Conservation (phyloP, 2,113 vertebrate genomes). For the Cynocephalus volans region DNA sequence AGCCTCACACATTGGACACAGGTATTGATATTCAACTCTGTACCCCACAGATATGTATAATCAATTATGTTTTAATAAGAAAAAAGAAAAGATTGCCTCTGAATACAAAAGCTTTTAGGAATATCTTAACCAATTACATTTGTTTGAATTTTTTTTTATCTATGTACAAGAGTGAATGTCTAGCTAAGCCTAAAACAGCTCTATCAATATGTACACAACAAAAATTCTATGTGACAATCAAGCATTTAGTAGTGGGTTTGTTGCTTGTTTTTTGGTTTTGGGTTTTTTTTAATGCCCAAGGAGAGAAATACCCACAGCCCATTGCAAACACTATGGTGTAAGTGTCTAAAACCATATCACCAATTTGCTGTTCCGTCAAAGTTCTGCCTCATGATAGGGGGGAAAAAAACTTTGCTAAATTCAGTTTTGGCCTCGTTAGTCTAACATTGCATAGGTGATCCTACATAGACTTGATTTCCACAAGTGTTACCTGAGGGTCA, state of each 20-base stretch:
- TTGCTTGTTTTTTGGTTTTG: no score
- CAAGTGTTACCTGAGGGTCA: no score
- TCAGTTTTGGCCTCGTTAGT: neutral
- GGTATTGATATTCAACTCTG: no score
- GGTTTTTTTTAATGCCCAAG: neutral
- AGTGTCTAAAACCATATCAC: neutral
- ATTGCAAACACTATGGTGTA: no score
- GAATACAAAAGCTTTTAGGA: neutral
- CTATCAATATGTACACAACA: neutral
- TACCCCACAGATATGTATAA: no score
- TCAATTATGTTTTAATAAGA: no score
- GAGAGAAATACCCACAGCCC: neutral
- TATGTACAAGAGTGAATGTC: neutral
- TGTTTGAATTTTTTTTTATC: neutral
- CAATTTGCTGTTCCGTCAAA: neutral
- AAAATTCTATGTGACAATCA: neutral
- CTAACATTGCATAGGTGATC: accelerated
- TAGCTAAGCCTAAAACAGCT: conserved; percentile 18
- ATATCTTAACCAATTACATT: conserved; percentile 1
- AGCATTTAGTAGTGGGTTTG: neutral
- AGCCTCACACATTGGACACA: no score
- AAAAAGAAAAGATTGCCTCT: neutral
- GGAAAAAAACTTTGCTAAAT: neutral
- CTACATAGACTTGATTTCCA: neutral
- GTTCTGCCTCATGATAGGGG: neutral